These are phyloP conservation scores for Tetrapedia diversipes DNA, from an alignment of 2,888 invertebrate genomes.

Conservation along the genomic window DNA sequence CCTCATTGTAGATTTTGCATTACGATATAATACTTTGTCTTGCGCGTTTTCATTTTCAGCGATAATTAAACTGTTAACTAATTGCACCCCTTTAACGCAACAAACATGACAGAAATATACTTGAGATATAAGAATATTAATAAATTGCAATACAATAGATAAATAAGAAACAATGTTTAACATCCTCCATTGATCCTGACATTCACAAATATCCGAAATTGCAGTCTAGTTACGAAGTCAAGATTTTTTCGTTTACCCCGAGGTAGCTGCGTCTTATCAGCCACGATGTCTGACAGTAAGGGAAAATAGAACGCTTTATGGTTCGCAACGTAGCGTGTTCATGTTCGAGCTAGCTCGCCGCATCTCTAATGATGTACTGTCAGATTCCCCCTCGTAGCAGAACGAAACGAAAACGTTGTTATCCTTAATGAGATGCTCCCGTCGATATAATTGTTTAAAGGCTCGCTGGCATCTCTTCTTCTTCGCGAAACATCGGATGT, in stretches of 20 bases:
- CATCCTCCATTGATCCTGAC: no score
- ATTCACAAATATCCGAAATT: neutral
- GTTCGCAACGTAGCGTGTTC: slow-evolving; percentile 22
- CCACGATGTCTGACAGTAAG: slow-evolving; percentile 26
- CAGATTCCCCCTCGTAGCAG: slow-evolving; percentile 13
- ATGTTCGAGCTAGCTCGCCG: slow-evolving; percentile 26
- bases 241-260: neutral
- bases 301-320: slow-evolving; percentile 10
- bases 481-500: neutral
- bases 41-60: slow-evolving; percentile 4
- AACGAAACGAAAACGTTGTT: slow-evolving; percentile 39
- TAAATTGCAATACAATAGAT: neutral
- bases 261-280: slow-evolving; percentile 17
- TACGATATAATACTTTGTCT: neutral
- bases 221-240: neutral
- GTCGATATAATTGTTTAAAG: slow-evolving; percentile 24
- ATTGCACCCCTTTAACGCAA: neutral
- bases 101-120: neutral
- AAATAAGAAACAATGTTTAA: no score
- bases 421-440: slow-evolving; percentile 25
- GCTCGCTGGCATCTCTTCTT: neutral
- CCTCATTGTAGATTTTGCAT: neutral
- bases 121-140: no score
- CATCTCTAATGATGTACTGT: slow-evolving; percentile 42
- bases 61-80: slow-evolving; percentile 1